Percentiles rank a stretch among this genome's conserved stretches.
Evolutionary conservation across 1,140 invertebrate genomes (phyloP).

Genomic region (Anoplolepis gracilipes): DNA sequence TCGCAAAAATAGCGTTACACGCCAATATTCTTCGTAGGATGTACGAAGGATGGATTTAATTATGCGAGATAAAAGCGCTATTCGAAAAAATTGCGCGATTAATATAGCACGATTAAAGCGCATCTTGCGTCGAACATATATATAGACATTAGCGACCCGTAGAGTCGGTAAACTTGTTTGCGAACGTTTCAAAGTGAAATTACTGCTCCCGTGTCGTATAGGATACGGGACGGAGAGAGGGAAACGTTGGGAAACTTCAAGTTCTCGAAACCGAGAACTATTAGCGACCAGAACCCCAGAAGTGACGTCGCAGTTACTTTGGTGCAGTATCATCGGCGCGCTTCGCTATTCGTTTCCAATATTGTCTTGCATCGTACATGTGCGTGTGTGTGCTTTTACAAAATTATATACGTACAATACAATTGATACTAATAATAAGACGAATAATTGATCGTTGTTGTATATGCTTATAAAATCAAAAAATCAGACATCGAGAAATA

Average conservation of each 20-base stretch:
- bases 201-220: conserved; percentile 49
- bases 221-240: conserved; percentile 19
- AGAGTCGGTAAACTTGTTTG: conserved; percentile 66
- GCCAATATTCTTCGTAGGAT: neutral
- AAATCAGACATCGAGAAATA: neutral
- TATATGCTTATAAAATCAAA: neutral
- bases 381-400: neutral
- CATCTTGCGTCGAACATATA: conserved; percentile 46
- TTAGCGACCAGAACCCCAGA: conserved; percentile 36
- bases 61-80: conserved; percentile 26
- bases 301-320: conserved; percentile 52
- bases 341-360: conserved; percentile 16
- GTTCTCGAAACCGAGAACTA: conserved; percentile 57
- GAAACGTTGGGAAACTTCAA: conserved; percentile 55
- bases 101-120: conserved; percentile 63
- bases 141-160: conserved; percentile 40
- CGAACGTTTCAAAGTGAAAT: conserved; percentile 65
- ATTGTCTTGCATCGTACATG: conserved; percentile 2
- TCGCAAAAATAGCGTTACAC: conserved; percentile 6
- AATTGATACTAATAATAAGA: too few relatives aligned
- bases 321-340: too few relatives aligned
- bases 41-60: neutral
- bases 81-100: conserved; percentile 39
- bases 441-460: neutral
- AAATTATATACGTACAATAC: neutral